Evolutionary conservation across 64 coral and sea anemone genomes (phyloP).

Genomic region (Pachyseris speciosa): DNA sequence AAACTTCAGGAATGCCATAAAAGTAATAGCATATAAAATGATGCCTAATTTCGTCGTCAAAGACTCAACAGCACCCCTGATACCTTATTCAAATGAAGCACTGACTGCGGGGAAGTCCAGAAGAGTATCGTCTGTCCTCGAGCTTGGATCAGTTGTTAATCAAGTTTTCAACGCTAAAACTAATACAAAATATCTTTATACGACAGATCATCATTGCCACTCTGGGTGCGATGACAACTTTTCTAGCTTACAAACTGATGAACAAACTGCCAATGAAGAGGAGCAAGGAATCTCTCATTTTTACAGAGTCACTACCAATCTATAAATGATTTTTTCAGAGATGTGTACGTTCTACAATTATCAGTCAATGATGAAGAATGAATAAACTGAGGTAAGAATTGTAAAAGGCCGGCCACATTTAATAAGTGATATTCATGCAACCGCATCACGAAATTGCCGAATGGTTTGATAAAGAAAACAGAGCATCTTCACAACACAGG

Average conservation of each 20-base stretch:
- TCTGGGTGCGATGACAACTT: neutral
- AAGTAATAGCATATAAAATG: neutral
- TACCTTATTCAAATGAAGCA: neutral
- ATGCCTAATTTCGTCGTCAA: neutral
- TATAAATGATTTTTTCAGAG: neutral
- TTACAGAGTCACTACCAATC: neutral
- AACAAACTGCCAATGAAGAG: neutral
- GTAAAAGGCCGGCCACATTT: too few relatives aligned
- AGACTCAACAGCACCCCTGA: neutral
- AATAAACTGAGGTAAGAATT: too few relatives aligned
- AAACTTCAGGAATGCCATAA: constrained; percentile 48
- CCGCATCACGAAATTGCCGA: too few relatives aligned
- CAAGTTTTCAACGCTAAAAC: neutral
- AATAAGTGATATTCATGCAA: too few relatives aligned
- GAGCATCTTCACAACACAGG: too few relatives aligned
- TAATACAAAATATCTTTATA: too few relatives aligned
- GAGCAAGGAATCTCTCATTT: neutral
- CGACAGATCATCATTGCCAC: neutral
- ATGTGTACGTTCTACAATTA: too few relatives aligned
- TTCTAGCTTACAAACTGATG: neutral
- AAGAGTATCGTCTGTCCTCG: neutral
- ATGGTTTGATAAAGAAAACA: too few relatives aligned
- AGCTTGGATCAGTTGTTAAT: neutral
- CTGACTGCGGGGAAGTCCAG: neutral
- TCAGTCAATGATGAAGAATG: too few relatives aligned